These are phyloP conservation scores for Anagrus nilaparvatae DNA, from an alignment of 1,140 invertebrate genomes.

Conservation along the genomic window DNA sequence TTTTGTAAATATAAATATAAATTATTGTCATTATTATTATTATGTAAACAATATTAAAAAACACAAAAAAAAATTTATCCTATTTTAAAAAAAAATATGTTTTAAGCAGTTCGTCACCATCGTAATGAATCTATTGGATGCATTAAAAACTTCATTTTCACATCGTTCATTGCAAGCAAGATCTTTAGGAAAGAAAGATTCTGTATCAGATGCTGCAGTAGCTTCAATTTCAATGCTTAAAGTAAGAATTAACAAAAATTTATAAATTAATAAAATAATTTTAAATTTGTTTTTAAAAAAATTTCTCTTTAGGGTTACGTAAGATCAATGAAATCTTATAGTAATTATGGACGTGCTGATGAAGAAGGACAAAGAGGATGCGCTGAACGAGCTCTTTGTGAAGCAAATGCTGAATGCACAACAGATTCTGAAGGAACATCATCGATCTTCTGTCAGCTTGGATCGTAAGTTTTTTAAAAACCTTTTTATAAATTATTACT, in stretches of 20 bases:
- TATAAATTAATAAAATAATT: no score
- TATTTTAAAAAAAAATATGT: no score
- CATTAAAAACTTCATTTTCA: slow-evolving; percentile 81
- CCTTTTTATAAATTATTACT: slow-evolving; percentile 3
- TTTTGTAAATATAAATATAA: no score
- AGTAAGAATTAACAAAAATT: slow-evolving; percentile 32
- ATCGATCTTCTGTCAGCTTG: slow-evolving; percentile 82
- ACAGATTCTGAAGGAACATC: slow-evolving; percentile 66
- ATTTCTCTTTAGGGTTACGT: slow-evolving; percentile 58
- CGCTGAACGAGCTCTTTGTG: slow-evolving; percentile 55
- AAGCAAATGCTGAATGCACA: slow-evolving; percentile 80
- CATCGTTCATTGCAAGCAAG: slow-evolving; percentile 74
- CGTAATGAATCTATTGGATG: slow-evolving; percentile 79
- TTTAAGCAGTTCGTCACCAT: slow-evolving; percentile 75
- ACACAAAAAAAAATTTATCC: no score
- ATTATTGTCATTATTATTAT: no score
- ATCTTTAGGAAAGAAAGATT: slow-evolving; percentile 72
- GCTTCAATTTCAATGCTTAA: slow-evolving; percentile 79
- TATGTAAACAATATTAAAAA: no score
- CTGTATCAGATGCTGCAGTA: slow-evolving; percentile 73
- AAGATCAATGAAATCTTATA: slow-evolving; percentile 54
- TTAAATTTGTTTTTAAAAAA: no score
- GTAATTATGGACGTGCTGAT: slow-evolving; percentile 53
- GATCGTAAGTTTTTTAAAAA: slow-evolving; percentile 81
- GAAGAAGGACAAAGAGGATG: slow-evolving; percentile 57